Base-by-base conservation (phyloP, 2,797 vertebrate species). In the Sebastes minor region DNA sequence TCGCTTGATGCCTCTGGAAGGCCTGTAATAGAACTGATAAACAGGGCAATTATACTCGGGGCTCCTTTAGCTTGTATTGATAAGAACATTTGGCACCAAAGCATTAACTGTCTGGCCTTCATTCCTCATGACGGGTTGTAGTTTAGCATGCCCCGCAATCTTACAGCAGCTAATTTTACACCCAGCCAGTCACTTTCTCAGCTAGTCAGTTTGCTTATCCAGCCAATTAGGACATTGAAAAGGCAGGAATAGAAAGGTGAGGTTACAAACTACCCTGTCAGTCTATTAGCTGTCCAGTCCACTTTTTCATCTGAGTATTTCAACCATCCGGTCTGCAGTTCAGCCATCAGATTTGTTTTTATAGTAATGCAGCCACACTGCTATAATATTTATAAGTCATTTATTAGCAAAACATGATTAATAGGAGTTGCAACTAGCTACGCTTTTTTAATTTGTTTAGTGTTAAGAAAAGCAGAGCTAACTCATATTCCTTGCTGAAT, bases 21-120 rank as follows among this genome's bases (percentile, higher is more conserved):
- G 87, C 76, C 88, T 94, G 94, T 94, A 93, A 95, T 93, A 89
- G 78, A 89, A 89, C 94, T 91, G 96, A 95, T 96, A 95, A 95
- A 95, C 85, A 86, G 84, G 86, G 92, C 93, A 92, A 89, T 95
- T 95, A 93, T 89, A 82, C 82, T 82, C 27, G 8, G 76, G 76
- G 82, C 86, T 86, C 78, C 77, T 89, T 91, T 90, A 82, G 87
- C 83, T 82, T 72, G 81, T 88, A 92, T 88, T 87, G 92, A 93
- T 94, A 92, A 91, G 88, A 69, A 74, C 81, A 76, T 89, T 91
- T 92, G 83, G 72, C 84, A 74, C 71, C 77, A 67, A 86, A 85
- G 74, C 76, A 84, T 86, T 78, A 90, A 90, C 55, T 70, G 75
- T 73, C 75, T 80, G 64, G 71, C 85, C 59, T 85, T 89, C 76